Conservation (phyloP, 2,888 invertebrate genomes). For the Stenurella melanura region DNA sequence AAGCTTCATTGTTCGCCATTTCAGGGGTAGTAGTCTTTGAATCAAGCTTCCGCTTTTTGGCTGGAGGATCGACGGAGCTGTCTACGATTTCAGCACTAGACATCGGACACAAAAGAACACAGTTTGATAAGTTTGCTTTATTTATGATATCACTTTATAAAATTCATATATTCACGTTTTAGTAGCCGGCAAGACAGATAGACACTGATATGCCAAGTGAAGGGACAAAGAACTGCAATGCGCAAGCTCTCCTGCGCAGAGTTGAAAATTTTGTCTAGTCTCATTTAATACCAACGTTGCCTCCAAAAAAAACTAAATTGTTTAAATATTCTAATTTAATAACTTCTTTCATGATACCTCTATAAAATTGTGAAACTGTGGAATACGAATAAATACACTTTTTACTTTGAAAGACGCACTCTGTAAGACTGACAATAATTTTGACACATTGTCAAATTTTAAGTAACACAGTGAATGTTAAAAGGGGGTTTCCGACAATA, state of each 20-base stretch:
- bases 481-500: too few species aligned
- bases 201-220: slow-evolving; percentile 39
- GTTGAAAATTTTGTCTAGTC: slow-evolving; percentile 12
- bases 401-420: slow-evolving; percentile 11
- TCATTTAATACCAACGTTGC: slow-evolving; percentile 47
- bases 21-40: slow-evolving; percentile 76
- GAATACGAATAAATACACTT: slow-evolving; percentile 9
- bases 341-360: slow-evolving; percentile 14
- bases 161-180: slow-evolving; percentile 51
- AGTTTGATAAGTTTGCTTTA: slow-evolving; percentile 51
- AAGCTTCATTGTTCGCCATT: slow-evolving; percentile 81
- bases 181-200: slow-evolving; percentile 48
- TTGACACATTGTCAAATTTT: slow-evolving; percentile 40
- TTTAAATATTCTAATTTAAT: slow-evolving; percentile 19
- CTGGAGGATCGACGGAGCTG: slow-evolving; percentile 94
- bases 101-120: slow-evolving; percentile 86
- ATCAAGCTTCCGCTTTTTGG: slow-evolving; percentile 91
- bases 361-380: slow-evolving; percentile 12
- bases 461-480: not conserved
- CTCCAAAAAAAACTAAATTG: slow-evolving; percentile 43
- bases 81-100: slow-evolving; percentile 94
- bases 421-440: slow-evolving; percentile 48
- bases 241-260: slow-evolving; percentile 51
- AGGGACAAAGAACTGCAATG: slow-evolving; percentile 52
- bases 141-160: slow-evolving; percentile 48